These are phyloP conservation scores for Willisornis vidua DNA, from an alignment of 2,113 vertebrate genomes.

Conservation along the genomic window DNA sequence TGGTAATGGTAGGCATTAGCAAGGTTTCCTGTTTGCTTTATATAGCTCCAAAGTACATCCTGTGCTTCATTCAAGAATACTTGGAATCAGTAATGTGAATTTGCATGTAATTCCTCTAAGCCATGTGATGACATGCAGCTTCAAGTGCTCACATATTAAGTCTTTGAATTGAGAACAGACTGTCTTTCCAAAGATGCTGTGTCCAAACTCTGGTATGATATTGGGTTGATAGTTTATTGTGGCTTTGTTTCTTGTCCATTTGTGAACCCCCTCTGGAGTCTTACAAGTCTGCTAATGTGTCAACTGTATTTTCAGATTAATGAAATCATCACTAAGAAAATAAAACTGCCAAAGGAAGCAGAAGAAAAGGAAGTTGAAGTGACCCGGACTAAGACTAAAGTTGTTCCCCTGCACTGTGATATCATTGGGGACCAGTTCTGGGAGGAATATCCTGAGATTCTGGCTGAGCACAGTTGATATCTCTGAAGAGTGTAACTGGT, in stretches of 20 bases:
- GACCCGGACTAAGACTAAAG: conserved; percentile 77
- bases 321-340: conserved; percentile 81
- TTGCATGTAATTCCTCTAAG: background rate
- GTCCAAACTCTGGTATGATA: background rate
- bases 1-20: background rate
- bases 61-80: background rate
- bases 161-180: background rate
- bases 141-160: background rate
- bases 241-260: background rate
- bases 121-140: background rate
- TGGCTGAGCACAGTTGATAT: conserved; percentile 80
- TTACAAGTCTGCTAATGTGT: background rate
- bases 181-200: background rate
- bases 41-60: background rate
- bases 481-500: background rate
- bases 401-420: conserved; percentile 83
- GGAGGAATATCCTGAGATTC: conserved; percentile 87
- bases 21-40: background rate
- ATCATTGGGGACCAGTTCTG: conserved; percentile 95
- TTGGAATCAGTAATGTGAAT: background rate
- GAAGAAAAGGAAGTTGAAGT: conserved; percentile 81
- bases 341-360: conserved; percentile 76
- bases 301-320: conserved; percentile 74
- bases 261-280: background rate
- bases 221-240: background rate